Evolutionary conservation across 92 coral and sea anemone species (phyloP).

Genomic region (Pocillopora grandis): DNA sequence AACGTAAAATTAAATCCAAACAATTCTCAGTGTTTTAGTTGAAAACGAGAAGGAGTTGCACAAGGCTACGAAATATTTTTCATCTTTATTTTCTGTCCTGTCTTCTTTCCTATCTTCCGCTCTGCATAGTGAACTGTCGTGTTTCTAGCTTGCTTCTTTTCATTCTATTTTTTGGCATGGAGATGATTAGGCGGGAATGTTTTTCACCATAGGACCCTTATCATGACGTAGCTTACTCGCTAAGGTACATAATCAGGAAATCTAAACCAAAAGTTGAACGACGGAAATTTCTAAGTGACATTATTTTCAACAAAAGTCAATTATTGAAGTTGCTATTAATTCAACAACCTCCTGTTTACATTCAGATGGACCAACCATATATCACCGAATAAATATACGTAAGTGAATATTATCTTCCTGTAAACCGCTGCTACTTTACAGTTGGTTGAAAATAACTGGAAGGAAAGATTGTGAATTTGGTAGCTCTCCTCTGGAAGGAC

Average conservation of each 20-base stretch:
- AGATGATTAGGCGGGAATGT: not conserved
- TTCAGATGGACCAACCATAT: not conserved
- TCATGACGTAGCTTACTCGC: not conserved
- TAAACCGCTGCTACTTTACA: no score
- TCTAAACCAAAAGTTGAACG: not conserved
- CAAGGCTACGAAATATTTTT: no score
- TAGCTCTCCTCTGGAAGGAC: no score
- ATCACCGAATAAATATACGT: not conserved
- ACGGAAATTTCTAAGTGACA: not conserved
- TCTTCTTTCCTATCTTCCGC: no score
- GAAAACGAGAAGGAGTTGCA: no score
- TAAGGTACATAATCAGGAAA: not conserved
- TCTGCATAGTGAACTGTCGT: no score
- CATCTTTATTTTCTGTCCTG: no score
- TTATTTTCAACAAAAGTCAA: not conserved
- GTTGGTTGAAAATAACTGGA: no score
- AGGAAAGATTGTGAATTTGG: no score
- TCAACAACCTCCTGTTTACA: not conserved
- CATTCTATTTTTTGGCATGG: not conserved
- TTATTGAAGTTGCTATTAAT: not conserved
- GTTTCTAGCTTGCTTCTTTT: no score
- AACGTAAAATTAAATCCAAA: no score
- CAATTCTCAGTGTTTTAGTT: no score
- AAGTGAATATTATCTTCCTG: not conserved
- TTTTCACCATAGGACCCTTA: not conserved